Base-by-base conservation (phyloP, 2,797 vertebrate genomes). In the Pseudochromis fuscus region DNA sequence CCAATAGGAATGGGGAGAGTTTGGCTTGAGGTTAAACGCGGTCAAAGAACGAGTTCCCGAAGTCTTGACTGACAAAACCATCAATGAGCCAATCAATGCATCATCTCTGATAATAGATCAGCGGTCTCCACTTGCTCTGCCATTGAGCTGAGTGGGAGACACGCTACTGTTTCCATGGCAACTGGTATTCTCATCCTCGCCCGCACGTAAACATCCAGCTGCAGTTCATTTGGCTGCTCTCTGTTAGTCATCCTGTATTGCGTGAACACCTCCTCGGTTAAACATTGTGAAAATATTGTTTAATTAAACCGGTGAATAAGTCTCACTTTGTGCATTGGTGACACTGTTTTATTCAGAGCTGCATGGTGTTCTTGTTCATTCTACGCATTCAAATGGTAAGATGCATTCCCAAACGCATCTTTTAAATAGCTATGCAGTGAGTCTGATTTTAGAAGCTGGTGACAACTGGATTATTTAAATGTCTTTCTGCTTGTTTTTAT, bases 151-250 rank as follows among this genome's bases (percentile, higher is more conserved):
- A 91, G 83, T 79, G 83, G 88, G 83, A 88, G 83, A 88, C 83
- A 72, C 75, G 71, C 83, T 51, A 62, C 75, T 89, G 92, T 93
- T 90, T 87, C 92, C 83, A 90, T 89, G 79, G 88, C 81, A 90
- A 93, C 90, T 66, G 67, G 77, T 59, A 28, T 75, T 77, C 76
- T 87, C 82, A 82, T 74, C 65, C 31, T 70, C 56, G 18, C 44
- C 75, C 1, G 61, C 70, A 72, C 49, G 59, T 84, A 85, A 83
- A 87, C 84, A 88, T 83, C 81, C 81, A 85, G 82, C 71, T 89
- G 90, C 64, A 81, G 59, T 85, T 83, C 19, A 70, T 86, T 77
- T 61, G 53, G 51, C 63, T 27, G 50, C 46, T 86, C 72, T 72
- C 48, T 25, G 50, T 82, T 83, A 79, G 79, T 89, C 84, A 89